phyloP scores from a whole-genome alignment of 2,888 invertebrate genomes.

The Apamea crenata region DNA sequence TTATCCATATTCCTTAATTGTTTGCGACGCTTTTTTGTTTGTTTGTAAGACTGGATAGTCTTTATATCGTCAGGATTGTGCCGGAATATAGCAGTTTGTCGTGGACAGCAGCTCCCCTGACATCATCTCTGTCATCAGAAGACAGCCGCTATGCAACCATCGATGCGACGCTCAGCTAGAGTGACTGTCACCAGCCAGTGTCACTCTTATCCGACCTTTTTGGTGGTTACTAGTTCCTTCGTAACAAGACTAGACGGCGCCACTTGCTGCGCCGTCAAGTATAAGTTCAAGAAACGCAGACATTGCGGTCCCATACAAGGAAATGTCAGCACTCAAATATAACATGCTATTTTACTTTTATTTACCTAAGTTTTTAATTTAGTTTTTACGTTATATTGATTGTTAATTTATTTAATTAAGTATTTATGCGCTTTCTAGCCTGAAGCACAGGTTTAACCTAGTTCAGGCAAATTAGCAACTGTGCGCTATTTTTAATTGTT shows the following conservation, averaged over 20 bases:
- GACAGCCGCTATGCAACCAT: neutral
- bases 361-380: too few relatives aligned
- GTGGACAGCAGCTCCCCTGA: neutral
- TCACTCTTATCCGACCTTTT: neutral
- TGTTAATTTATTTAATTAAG: too few relatives aligned
- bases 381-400: too few relatives aligned
- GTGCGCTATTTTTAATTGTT: too few relatives aligned
- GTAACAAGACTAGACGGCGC: neutral
- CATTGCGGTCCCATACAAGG: neutral
- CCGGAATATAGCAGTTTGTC: neutral
- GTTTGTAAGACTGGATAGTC: too few relatives aligned
- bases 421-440: too few relatives aligned
- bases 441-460: too few relatives aligned
- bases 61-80: neutral
- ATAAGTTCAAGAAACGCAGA: neutral
- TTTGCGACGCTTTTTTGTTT: too few relatives aligned
- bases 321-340: constrained; percentile 24
- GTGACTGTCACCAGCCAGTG: neutral
- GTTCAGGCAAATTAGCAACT: too few relatives aligned
- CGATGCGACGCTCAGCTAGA: neutral
- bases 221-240: neutral
- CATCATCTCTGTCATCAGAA: neutral
- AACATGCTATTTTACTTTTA: too few relatives aligned
- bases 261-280: neutral
- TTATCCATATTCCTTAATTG: too few relatives aligned